These are phyloP conservation scores for Plagiodera versicolora DNA, from an alignment of 2,888 invertebrate species.

Conservation along the genomic window DNA sequence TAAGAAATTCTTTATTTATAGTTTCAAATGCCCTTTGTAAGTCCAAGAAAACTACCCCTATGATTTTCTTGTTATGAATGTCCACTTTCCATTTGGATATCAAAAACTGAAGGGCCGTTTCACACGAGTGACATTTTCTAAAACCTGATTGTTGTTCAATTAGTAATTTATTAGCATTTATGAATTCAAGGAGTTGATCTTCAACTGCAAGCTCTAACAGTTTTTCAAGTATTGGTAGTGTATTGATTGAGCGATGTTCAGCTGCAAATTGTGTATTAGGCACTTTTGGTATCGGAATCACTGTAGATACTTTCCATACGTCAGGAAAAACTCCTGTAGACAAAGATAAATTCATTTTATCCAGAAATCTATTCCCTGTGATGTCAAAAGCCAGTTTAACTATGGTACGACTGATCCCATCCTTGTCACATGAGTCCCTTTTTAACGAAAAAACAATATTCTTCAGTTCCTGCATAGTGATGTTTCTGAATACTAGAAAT, in stretches of 20 bases:
- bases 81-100: no score
- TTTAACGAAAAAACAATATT: background rate
- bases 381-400: background rate
- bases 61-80: background rate
- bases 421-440: no score
- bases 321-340: slow-evolving; percentile 1
- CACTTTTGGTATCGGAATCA: background rate
- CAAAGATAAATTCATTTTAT: background rate
- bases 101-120: no score
- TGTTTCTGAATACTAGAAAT: no score
- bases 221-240: no score
- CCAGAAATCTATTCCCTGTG: background rate
- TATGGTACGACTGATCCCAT: no score
- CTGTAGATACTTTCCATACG: background rate
- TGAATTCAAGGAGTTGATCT: background rate
- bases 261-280: no score
- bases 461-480: background rate
- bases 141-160: no score
- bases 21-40: no score
- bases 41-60: background rate
- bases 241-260: no score
- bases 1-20: no score
- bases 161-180: background rate
- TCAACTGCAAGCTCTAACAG: background rate
- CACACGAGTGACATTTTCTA: no score